Base-by-base conservation (phyloP, 2,113 vertebrate genomes). In the Cryptotis parvus region DNA sequence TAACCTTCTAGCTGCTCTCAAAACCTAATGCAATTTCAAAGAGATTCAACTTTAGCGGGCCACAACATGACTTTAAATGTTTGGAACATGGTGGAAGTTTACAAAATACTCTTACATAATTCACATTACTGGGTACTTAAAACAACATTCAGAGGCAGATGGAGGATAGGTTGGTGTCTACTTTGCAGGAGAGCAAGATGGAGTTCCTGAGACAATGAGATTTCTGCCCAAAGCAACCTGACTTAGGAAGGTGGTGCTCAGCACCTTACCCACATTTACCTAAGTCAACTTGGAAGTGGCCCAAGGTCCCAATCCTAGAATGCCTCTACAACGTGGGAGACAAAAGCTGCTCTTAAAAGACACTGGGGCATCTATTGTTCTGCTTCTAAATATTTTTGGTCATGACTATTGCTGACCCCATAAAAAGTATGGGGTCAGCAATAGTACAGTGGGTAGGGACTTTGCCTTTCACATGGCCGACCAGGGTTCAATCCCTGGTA, bases 1-100 rank as follows among this genome's bases (percentile, higher is more conserved):
- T 52, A 88, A 83, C 83, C 90, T 94, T 77, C 43, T 10, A 39
- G 41, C 14, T 55, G 78, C 88, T 93, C 58, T 88, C 92, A 63
- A 70, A 37, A 72, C 31, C 41, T 85, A 80, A 72, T n/a, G 78
- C 61, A 52, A 66, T 93, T 20, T 33, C 1, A 9, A 31, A 49
- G 75, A 76, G 43, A 35, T 22, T 79, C 52, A 2, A 49, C 26
- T 16, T 31, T 29, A 65, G 58, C 14, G 35, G 74, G 84, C 35
- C 68, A 69, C 52, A 43, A 31, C 41, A 41, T 4, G 8, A 35
- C 61, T 85, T 39, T 27, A 22, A 58, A 90, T 91, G 89, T 85
- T 70, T 18, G 15, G 0, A 10, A n/a, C 68, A 9, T 22, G 3
- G 58, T 35, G 39, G 61, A 87, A 29, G 27, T n/a, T 76, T 20